Conservation (phyloP, 2,888 invertebrate species). For the Drosophila algonquin region DNA sequence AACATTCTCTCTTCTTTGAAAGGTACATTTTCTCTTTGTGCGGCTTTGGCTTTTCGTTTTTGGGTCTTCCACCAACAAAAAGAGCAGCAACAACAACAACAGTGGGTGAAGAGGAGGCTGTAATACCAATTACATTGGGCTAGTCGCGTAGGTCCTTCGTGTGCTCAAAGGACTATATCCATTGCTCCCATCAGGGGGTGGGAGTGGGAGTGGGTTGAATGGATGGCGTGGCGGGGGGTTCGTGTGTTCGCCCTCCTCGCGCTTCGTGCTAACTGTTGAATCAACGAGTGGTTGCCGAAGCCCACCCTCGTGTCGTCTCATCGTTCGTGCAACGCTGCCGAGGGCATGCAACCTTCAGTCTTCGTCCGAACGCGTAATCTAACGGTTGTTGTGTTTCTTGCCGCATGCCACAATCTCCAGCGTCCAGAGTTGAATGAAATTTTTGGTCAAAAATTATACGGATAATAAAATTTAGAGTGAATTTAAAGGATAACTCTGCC, state of each 20-base stretch:
- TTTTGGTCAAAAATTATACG: background rate
- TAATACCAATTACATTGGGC: conserved; percentile 74
- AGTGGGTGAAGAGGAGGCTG: conserved; percentile 46
- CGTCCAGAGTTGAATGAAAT: conserved; percentile 16
- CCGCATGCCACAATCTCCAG: conserved; percentile 4
- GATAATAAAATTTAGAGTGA: background rate
- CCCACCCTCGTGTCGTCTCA: conserved; percentile 14
- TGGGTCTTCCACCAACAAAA: conserved; percentile 15
- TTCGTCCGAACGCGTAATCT: conserved; percentile 72
- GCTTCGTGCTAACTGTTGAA: conserved; percentile 69
- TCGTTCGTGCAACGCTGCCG: conserved; percentile 31
- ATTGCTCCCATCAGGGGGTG: background rate
- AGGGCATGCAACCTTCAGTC: conserved; percentile 60
- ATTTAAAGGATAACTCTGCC: background rate
- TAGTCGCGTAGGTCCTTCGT: conserved; percentile 44
- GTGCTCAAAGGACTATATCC: conserved; percentile 19
- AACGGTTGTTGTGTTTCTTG: conserved; percentile 66
- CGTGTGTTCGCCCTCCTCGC: conserved; percentile 32
- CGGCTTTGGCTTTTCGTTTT: conserved; percentile 6
- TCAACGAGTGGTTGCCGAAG: conserved; percentile 78
- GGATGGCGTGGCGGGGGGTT: conserved; percentile 2
- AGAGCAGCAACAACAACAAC: conserved; percentile 46
- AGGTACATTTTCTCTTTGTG: conserved; percentile 27
- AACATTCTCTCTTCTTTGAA: conserved; percentile 38
- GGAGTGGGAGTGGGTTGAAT: conserved; percentile 20